Conservation (phyloP, 2,888 invertebrate genomes). For the Alloplasta piceator region DNA sequence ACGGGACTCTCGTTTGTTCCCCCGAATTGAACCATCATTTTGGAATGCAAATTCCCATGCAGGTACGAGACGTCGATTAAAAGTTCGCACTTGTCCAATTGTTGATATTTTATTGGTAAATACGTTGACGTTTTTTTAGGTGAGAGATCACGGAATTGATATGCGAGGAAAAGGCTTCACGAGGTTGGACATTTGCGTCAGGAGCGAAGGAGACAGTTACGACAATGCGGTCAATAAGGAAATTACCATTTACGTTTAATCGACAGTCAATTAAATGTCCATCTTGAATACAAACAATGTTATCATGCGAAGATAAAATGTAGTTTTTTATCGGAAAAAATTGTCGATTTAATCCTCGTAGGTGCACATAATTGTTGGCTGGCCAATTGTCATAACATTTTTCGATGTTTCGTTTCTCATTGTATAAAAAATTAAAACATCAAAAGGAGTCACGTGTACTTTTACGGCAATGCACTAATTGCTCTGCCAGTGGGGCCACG, state of each 20-base stretch:
- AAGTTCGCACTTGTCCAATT: constrained; percentile 8
- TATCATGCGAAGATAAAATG: neutral
- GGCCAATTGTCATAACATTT: too few relatives aligned
- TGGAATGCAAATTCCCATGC: constrained; percentile 82
- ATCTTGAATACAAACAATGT: neutral
- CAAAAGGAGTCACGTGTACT: too few relatives aligned
- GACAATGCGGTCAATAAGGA: constrained; percentile 83
- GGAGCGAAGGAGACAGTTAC: constrained; percentile 84
- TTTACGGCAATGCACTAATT: neutral
- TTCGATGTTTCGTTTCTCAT: too few relatives aligned
- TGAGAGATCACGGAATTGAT: constrained; percentile 83
- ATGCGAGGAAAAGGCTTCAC: constrained; percentile 80
- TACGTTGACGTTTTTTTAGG: constrained; percentile 67
- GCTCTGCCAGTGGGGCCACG: constrained; percentile 74
- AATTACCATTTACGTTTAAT: constrained; percentile 79
- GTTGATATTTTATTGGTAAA: constrained; percentile 27
- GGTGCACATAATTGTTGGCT: too few relatives aligned
- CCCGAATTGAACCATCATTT: constrained; percentile 84
- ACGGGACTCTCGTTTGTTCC: constrained; percentile 84
- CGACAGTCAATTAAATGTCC: neutral
- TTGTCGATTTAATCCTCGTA: too few relatives aligned
- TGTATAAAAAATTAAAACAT: too few relatives aligned
- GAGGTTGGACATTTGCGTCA: constrained; percentile 84
- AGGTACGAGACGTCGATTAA: constrained; percentile 72
- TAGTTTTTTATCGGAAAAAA: too few relatives aligned